Evolutionary conservation across 2,797 vertebrate species (phyloP), one percentile per base, ranked within the genome.

Genomic region (Lepilemur septentrionalis): DNA sequence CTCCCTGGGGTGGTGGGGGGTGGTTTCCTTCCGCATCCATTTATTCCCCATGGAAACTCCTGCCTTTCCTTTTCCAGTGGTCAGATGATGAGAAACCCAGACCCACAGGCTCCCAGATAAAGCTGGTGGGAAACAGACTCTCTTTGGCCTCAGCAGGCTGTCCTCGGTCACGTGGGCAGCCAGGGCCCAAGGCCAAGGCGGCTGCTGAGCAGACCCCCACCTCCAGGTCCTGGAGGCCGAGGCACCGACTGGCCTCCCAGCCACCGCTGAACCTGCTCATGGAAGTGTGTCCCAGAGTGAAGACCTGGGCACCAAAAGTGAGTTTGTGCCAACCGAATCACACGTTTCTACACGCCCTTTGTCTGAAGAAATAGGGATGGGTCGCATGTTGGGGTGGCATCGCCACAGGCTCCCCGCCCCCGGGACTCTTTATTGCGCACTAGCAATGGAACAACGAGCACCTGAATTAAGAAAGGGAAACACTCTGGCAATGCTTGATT

Each of bases 31-130:
- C 89, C 43, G 1, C 28, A 52, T 83, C 63, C 88, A 67, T 32
- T 46, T 76, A 91, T 72, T 95, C 91, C 79, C 80, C 67, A 72
- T 61, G 96, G 87, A 96, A 92, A 94, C 63, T 50, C 79, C 69
- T 4, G 30, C 67, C 72, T 86, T 94, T 86, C 78, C 81, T 92
- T 73, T 94, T 57, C 79, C 87, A 88, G 87, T 4, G 25, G 23
- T 57, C 91, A 65, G 92, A 96, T 97, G 94, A 97, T 98, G 97
- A 97, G 96, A 96, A 97, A 88, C 38, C 61, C 96, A 98, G 97
- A 95, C 67, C n/a, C 76, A 35, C 32, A 50, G 76, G 86, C 94
- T 97, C 92, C 93, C 97, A 94, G 94, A 97, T 93, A 93, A 96
- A 90, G 76, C 81, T 63, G 89, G 95, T 97, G 96, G 97, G 97